A percentile compares a stretch with the other conserved stretches of the same genome.
phyloP scores from a whole-genome alignment of 92 coral and sea anemone species.

The Phymanthus crucifer region DNA sequence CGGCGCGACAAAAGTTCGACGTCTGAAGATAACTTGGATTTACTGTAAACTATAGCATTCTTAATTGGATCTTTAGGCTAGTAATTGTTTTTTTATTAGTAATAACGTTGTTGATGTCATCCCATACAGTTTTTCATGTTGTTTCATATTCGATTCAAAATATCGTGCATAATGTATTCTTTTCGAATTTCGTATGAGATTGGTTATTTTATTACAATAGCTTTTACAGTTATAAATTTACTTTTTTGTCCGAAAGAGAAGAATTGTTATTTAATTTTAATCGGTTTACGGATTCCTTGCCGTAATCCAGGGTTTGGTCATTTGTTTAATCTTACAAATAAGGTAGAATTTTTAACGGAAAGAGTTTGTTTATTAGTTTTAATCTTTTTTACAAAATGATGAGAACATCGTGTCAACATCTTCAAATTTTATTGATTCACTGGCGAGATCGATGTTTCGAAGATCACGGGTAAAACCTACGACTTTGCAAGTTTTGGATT shows the following conservation, averaged over 20 bases:
- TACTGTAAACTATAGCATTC: not conserved
- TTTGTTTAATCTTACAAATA: not conserved
- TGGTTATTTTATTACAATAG: not conserved
- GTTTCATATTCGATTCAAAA: not conserved
- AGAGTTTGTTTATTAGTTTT: conserved; percentile 13
- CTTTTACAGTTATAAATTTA: no score
- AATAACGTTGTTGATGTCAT: not conserved
- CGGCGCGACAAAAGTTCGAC: no score
- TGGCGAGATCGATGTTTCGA: not conserved
- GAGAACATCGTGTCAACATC: conserved; percentile 2
- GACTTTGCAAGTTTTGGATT: no score
- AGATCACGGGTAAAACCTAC: not conserved
- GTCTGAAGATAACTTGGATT: not conserved
- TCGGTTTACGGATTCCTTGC: not conserved
- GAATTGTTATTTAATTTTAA: not conserved
- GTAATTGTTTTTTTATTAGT: not conserved
- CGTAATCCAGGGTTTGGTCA: conserved; percentile 20
- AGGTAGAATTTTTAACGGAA: conserved; percentile 22
- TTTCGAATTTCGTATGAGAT: not conserved
- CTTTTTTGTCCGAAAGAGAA: not conserved
- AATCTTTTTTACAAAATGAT: conserved; percentile 6
- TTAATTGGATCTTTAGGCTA: not conserved
- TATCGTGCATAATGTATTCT: not conserved
- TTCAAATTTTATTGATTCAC: not conserved
- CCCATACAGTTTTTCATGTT: not conserved